These are phyloP conservation scores for Enoplosus armatus DNA, from an alignment of 2,797 vertebrate species.

Conservation along the genomic window DNA sequence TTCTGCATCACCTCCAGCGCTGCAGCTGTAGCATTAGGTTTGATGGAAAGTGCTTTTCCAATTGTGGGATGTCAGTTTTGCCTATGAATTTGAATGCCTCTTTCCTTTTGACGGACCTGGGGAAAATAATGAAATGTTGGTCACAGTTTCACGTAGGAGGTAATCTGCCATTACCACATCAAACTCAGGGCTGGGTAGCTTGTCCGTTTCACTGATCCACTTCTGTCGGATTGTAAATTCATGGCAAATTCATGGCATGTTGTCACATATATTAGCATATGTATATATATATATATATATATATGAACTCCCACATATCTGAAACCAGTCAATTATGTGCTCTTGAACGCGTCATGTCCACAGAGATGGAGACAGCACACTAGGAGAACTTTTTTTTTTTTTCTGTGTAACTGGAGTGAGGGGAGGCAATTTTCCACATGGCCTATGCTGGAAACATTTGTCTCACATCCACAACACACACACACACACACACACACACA, in stretches of 20 bases:
- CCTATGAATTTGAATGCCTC: neutral
- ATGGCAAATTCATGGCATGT: neutral
- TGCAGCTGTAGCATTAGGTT: neutral
- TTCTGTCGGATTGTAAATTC: neutral
- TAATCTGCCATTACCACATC: neutral
- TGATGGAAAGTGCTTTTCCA: neutral
- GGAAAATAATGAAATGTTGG: neutral
- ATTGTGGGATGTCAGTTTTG: neutral
- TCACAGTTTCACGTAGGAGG: neutral
- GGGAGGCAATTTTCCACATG: slow-evolving; percentile 59
- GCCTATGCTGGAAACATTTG: slow-evolving; percentile 56
- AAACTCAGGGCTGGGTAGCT: neutral
- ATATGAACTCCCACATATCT: neutral
- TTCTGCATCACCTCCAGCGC: neutral
- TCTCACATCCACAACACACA: slow-evolving; percentile 35
- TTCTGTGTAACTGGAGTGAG: slow-evolving; percentile 41
- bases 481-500: slow-evolving; percentile 18
- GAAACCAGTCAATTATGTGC: neutral
- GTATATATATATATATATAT: neutral
- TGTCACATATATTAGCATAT: neutral
- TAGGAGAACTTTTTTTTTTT: neutral
- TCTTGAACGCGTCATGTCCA: neutral
- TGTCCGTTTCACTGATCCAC: neutral
- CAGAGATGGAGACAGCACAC: neutral
- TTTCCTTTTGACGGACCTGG: neutral